Base-by-base conservation (phyloP, 1,140 invertebrate genomes). In the Monochamus saltuarius region DNA sequence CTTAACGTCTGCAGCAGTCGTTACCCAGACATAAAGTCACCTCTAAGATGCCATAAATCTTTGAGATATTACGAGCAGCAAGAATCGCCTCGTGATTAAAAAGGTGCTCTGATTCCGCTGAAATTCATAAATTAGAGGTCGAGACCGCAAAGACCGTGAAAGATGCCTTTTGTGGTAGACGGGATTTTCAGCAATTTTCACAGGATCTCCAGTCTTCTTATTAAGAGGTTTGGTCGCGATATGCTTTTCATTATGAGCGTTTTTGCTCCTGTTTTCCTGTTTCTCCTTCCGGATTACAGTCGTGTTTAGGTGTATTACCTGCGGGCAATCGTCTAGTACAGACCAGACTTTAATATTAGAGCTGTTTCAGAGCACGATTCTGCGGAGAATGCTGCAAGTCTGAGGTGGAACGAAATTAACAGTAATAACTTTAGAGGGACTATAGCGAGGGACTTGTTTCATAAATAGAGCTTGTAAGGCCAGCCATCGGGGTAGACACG, bases 111-210 rank as follows among this genome's bases (percentile, higher is more conserved):
- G 39, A 16, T 13, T 42, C 39, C 2, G 39, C 16, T 42, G 39
- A 42, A 42, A 42, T 42, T 42, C 39, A 42, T 42, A 42, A 42
- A 42, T 42, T 42, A 42, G 39, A 42, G 39, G 39, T 13, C 39
- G 39, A 4, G 16, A 16, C 2, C 39, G 7, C n/a, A 42, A 42
- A 42, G 39, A n/a, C 16, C 7, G n/a, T 2, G 7, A 4, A 42
- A 42, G 22, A 29, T 6, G 22, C 22, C 6, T 29, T 29, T 29
- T 29, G n/a, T n/a, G n/a, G n/a, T n/a, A n/a, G n/a, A n/a, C n/a
- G n/a, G n/a, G n/a, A n/a, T n/a, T n/a, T n/a, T n/a, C n/a, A n/a
- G n/a, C n/a, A n/a, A n/a, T n/a, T n/a, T n/a, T n/a, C n/a, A n/a
- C n/a, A n/a, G n/a, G n/a, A 42, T 42, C 39, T 42, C 16, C 16